Evolutionary conservation across 2,888 invertebrate genomes (phyloP).

Genomic region (Eristalis tenax): DNA sequence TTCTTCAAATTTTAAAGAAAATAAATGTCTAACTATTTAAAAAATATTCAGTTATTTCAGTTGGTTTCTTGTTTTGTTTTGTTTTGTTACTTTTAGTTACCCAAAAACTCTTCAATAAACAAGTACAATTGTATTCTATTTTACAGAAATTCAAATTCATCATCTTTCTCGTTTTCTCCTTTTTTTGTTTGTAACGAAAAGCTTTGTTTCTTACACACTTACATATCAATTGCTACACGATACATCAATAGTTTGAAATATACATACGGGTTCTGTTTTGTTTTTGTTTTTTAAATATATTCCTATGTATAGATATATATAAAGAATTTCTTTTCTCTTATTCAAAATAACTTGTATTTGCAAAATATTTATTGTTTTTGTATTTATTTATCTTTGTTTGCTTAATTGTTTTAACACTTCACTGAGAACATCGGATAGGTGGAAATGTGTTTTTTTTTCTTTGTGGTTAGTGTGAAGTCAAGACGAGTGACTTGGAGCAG

Average conservation of each 20-base stretch:
- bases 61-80: not conserved
- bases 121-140: not conserved
- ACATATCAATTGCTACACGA: conserved; percentile 49
- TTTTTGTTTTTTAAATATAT: conserved; percentile 15
- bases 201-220: conserved; percentile 32
- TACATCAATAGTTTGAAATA: conserved; percentile 61
- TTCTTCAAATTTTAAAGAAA: conserved; percentile 39
- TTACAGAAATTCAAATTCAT: conserved; percentile 15
- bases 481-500: not conserved
- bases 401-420: conserved; percentile 13
- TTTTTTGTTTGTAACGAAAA: conserved; percentile 27
- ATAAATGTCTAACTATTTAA: conserved; percentile 33
- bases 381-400: not conserved
- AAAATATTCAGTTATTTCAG: not conserved
- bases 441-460: conserved; percentile 3
- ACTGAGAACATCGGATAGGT: conserved; percentile 15
- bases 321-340: conserved; percentile 38
- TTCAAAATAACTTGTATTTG: conserved; percentile 23
- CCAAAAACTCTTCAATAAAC: conserved; percentile 14
- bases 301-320: conserved; percentile 10
- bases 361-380: conserved; percentile 11
- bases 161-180: not conserved
- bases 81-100: not conserved
- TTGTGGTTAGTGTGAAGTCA: not conserved
- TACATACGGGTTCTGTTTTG: conserved; percentile 43